Evolutionary conservation across 2,888 invertebrate species (phyloP).

Genomic region (Tiliacea aurago): DNA sequence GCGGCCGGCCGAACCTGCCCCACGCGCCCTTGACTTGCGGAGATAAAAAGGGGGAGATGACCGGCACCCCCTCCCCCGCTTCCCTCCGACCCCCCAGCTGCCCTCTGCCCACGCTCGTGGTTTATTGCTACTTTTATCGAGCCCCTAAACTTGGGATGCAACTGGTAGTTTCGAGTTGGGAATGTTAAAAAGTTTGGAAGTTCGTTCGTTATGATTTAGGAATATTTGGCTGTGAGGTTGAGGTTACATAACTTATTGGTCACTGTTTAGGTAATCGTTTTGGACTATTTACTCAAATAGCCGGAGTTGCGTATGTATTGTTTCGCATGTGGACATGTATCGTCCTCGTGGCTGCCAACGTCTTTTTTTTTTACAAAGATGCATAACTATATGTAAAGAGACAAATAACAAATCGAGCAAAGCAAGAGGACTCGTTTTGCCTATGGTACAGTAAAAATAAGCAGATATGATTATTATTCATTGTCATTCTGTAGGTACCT

Average conservation of each 20-base stretch:
- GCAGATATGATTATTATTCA: not conserved
- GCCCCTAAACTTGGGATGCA: constrained; percentile 80
- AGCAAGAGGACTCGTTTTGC: not conserved
- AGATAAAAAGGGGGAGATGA: constrained; percentile 89
- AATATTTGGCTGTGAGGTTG: constrained; percentile 33
- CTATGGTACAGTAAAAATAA: not conserved
- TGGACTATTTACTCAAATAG: not conserved
- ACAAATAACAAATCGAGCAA: not conserved
- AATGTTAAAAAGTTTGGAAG: constrained; percentile 60
- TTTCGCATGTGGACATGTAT: not conserved
- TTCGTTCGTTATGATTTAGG: constrained; percentile 61
- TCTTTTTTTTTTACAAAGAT: not conserved
- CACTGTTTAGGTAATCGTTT: constrained; percentile 7
- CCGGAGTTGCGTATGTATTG: not conserved
- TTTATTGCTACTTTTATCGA: constrained; percentile 84
- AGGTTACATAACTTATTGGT: constrained; percentile 23
- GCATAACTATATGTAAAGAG: not conserved
- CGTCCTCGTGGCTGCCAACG: not conserved
- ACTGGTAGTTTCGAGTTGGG: constrained; percentile 73
- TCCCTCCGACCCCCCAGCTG: constrained; percentile 65
- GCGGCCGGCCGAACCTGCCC: constrained; percentile 89
- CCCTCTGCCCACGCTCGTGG: constrained; percentile 81
- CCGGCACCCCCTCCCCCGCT: constrained; percentile 77
- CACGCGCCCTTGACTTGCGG: constrained; percentile 90
- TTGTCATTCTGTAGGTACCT: not conserved